These are phyloP conservation scores for Isaurus tuberculatus DNA, from an alignment of 92 coral and sea anemone genomes.

Conservation along the genomic window DNA sequence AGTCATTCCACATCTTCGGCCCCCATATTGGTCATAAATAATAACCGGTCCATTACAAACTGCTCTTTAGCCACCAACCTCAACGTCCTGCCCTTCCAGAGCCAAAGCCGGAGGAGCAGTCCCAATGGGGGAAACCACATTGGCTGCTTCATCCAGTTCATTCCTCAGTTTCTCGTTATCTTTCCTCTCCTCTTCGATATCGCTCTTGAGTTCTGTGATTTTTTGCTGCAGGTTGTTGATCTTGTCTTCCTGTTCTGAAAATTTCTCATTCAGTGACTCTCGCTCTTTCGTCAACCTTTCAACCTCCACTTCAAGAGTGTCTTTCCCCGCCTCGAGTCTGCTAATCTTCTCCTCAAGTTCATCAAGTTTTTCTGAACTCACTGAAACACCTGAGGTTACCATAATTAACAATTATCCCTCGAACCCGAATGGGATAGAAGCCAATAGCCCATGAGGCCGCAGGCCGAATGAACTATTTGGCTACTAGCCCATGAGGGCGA, in stretches of 20 bases:
- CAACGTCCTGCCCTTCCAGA: constrained; percentile 78
- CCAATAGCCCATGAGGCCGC: no score
- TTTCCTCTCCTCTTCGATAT: constrained; percentile 68
- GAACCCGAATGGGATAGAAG: no score
- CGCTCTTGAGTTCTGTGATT: constrained; percentile 62
- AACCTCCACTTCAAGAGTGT: constrained; percentile 79
- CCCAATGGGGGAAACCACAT: constrained; percentile 57
- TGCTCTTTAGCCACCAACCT: constrained; percentile 54
- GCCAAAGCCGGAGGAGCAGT: constrained; percentile 56
- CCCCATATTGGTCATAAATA: neutral
- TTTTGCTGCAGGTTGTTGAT: constrained; percentile 65
- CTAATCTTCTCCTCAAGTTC: constrained; percentile 89
- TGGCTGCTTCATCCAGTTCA: constrained; percentile 85
- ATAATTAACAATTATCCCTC: no score
- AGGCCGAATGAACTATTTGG: no score
- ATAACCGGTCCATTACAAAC: neutral
- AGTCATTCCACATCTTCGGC: no score
- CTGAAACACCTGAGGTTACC: constrained; percentile 70
- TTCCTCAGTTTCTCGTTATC: constrained; percentile 75
- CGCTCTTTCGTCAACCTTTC: constrained; percentile 77
- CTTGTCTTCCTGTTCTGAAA: constrained; percentile 62
- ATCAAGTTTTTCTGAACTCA: constrained; percentile 80
- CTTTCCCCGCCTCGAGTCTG: constrained; percentile 81
- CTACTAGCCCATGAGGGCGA: no score
- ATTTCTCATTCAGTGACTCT: constrained; percentile 71